Conservation (phyloP, 1,140 invertebrate species). For the Physella acuta region DNA sequence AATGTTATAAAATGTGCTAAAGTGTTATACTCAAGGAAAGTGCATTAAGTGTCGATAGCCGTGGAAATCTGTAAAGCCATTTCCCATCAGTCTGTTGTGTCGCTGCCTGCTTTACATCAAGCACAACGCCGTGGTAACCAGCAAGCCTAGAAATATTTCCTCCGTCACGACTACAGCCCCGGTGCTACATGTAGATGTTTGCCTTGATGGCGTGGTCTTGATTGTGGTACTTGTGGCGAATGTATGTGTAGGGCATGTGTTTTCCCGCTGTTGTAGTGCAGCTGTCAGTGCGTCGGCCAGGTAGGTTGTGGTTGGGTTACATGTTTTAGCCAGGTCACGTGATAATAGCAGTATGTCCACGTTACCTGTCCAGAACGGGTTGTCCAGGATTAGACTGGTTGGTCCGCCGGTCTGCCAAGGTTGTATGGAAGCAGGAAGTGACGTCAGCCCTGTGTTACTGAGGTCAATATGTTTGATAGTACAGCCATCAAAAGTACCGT, state of each 20-base stretch:
- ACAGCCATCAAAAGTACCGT: slow-evolving; percentile 1
- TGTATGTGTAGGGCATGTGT: slow-evolving; percentile 6
- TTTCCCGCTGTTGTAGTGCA: slow-evolving; percentile 13
- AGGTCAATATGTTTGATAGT: neutral
- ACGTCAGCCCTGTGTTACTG: slow-evolving; percentile 19
- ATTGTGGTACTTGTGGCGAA: neutral
- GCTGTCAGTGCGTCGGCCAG: neutral
- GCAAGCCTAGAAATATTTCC: slow-evolving; percentile 7
- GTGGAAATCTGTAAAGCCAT: too few species aligned
- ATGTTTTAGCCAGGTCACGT: slow-evolving; percentile 26
- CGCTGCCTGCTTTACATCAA: too few species aligned
- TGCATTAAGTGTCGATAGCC: too few species aligned
- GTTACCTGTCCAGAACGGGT: slow-evolving; percentile 36
- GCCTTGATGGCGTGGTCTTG: neutral
- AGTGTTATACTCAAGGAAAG: too few species aligned
- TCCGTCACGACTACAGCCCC: slow-evolving; percentile 15
- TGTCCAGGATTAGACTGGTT: slow-evolving; percentile 20
- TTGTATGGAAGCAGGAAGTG: slow-evolving; percentile 34
- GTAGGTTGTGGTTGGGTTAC: slow-evolving; percentile 2
- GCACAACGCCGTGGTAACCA: too few species aligned
- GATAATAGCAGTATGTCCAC: slow-evolving; percentile 40
- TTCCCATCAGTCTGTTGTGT: too few species aligned
- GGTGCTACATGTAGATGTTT: neutral
- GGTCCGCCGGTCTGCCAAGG: slow-evolving; percentile 25
- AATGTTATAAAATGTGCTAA: too few species aligned